Percentiles rank a stretch among this genome's conserved stretches.
Evolutionary conservation across 2,113 vertebrate species (phyloP).

Genomic region (Pygoscelis antarcticus): DNA sequence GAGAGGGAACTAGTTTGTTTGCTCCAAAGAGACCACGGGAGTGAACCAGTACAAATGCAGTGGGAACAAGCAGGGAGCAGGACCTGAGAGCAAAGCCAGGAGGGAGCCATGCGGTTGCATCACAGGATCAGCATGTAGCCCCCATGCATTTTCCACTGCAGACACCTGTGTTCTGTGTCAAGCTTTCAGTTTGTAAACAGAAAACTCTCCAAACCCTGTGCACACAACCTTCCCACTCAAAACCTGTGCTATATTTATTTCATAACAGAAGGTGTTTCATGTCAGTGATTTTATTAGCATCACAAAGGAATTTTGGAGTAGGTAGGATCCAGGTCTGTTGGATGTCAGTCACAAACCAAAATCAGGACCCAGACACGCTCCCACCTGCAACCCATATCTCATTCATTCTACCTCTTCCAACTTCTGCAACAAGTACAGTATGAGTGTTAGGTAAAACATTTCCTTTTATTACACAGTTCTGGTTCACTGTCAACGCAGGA

Average conservation of each 20-base stretch:
- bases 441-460: background rate
- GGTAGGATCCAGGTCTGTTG: too few relatives aligned
- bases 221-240: background rate
- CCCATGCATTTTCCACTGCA: background rate
- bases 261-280: background rate
- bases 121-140: fast-evolving
- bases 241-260: background rate
- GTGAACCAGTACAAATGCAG: background rate
- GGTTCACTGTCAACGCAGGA: background rate
- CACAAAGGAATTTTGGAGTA: background rate
- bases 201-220: background rate
- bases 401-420: background rate
- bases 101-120: fast-evolving
- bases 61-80: background rate
- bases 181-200: background rate
- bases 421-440: background rate
- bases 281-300: background rate
- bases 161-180: background rate
- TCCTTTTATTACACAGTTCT: background rate
- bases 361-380: background rate
- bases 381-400: background rate
- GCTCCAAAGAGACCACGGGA: background rate
- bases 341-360: background rate
- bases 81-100: background rate
- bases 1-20: background rate